These are phyloP conservation scores for Cynaeus angustus DNA, from an alignment of 2,888 invertebrate genomes.

Conservation along the genomic window DNA sequence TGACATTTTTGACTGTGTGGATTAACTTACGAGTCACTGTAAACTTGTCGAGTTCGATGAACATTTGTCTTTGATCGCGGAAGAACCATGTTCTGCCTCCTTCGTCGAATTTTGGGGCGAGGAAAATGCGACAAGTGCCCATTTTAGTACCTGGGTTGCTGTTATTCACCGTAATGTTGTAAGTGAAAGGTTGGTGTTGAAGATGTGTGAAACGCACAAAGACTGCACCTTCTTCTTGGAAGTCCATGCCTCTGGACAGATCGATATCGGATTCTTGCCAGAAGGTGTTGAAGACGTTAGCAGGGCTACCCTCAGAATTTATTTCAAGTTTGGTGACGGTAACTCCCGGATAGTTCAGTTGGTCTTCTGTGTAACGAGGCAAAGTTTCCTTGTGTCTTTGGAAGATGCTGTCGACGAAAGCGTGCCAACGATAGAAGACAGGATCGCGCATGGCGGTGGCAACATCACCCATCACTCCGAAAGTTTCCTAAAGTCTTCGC, in stretches of 20 bases:
- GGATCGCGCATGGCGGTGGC: slow-evolving; percentile 92
- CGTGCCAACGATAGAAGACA: slow-evolving; percentile 90
- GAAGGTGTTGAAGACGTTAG: slow-evolving; percentile 79
- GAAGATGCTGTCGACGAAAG: slow-evolving; percentile 86
- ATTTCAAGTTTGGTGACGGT: slow-evolving; percentile 76
- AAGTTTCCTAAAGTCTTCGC: slow-evolving; percentile 77
- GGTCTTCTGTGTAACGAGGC: slow-evolving; percentile 76
- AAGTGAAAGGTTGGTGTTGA: slow-evolving; percentile 82
- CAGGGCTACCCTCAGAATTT: slow-evolving; percentile 70
- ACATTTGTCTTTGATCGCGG: slow-evolving; percentile 77
- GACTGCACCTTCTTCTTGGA: slow-evolving; percentile 83
- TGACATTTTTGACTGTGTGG: slow-evolving; percentile 49
- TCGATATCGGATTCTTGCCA: slow-evolving; percentile 89
- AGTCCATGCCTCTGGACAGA: slow-evolving; percentile 87
- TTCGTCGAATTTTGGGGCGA: slow-evolving; percentile 80
- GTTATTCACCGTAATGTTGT: slow-evolving; percentile 71
- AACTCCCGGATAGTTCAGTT: slow-evolving; percentile 80
- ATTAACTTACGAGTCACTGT: slow-evolving; percentile 75
- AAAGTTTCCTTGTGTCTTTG: slow-evolving; percentile 82
- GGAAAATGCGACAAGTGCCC: slow-evolving; percentile 62
- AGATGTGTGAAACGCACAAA: slow-evolving; percentile 84
- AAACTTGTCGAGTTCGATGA: slow-evolving; percentile 86
- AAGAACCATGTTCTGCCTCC: slow-evolving; percentile 78
- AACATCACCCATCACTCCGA: slow-evolving; percentile 88
- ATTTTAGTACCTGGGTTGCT: slow-evolving; percentile 64